Percentiles rank a stretch among this genome's conserved stretches.
phyloP scores from a whole-genome alignment of 2,888 invertebrate genomes.

The Hermodice carunculata region DNA sequence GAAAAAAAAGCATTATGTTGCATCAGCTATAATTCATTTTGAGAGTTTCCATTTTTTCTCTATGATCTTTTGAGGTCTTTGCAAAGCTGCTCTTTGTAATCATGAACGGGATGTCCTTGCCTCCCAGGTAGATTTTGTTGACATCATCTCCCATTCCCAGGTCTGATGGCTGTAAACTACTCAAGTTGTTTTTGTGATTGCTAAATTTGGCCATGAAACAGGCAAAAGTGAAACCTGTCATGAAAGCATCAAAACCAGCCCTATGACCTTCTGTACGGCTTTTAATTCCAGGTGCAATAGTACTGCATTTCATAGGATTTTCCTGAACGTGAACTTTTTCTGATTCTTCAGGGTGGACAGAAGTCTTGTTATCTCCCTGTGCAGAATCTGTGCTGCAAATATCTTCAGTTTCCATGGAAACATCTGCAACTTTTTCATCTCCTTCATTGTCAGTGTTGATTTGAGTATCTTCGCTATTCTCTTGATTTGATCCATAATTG shows the following conservation, averaged over 20 bases:
- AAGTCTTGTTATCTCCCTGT: not conserved
- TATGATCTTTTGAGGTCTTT: conserved; percentile 60
- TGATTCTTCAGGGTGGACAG: not conserved
- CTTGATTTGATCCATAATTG: not conserved
- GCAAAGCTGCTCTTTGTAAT: conserved; percentile 65
- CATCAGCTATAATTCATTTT: too few species aligned
- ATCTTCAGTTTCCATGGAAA: too few species aligned
- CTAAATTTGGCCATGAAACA: conserved; percentile 49
- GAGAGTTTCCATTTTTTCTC: conserved; percentile 45
- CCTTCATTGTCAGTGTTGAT: not conserved
- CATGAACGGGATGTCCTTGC: conserved; percentile 68
- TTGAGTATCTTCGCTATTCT: not conserved
- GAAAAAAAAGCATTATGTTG: too few species aligned
- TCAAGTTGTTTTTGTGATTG: conserved; percentile 4
- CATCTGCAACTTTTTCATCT: too few species aligned
- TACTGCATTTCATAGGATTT: too few species aligned
- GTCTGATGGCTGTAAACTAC: conserved; percentile 13
- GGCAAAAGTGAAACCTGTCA: conserved; percentile 70
- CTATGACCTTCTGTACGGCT: conserved; percentile 59
- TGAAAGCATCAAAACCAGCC: conserved; percentile 71
- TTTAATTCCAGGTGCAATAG: too few species aligned
- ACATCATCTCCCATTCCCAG: conserved; percentile 50
- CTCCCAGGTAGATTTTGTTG: conserved; percentile 67
- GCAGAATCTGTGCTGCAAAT: too few species aligned
- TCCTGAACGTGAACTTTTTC: too few species aligned